Evolutionary conservation across 2,113 vertebrate species (phyloP).

Genomic region (Rhabdornis inornatus): DNA sequence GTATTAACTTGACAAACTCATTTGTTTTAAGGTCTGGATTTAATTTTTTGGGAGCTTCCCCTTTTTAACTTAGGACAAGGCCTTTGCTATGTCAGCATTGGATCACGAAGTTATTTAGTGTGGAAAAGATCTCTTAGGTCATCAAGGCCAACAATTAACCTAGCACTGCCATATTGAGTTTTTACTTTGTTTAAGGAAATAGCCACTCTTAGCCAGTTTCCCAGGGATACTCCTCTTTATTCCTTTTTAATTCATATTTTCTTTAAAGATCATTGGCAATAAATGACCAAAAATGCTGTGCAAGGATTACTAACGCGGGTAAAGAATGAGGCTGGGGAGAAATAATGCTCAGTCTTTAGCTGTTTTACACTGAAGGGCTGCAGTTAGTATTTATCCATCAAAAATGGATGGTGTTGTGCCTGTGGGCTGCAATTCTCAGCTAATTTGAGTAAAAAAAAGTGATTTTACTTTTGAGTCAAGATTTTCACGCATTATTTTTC

Average conservation of each 20-base stretch:
- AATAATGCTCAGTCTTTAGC: fast-evolving
- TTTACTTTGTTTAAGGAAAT: not conserved
- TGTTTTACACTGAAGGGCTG: not conserved
- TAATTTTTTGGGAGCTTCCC: not conserved
- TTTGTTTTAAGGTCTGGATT: not conserved
- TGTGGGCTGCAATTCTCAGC: not conserved
- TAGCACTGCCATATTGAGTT: not conserved
- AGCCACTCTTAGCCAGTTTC: not conserved
- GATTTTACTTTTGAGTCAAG: not conserved
- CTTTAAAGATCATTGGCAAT: not conserved
- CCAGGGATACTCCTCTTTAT: not conserved
- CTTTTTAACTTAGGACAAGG: not conserved
- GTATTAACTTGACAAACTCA: not conserved
- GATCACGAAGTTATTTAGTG: not conserved
- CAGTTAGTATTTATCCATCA: not conserved
- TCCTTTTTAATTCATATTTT: not conserved
- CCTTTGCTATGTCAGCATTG: not conserved
- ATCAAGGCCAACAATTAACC: not conserved
- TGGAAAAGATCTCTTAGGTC: not conserved
- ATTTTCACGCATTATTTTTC: not conserved
- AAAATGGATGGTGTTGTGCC: not conserved
- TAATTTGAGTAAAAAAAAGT: not conserved
- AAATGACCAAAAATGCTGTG: not conserved
- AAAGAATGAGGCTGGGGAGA: not conserved
- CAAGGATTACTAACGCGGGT: not conserved